Conservation (phyloP, 1,140 invertebrate genomes). For the Zaprionus taronus region DNA sequence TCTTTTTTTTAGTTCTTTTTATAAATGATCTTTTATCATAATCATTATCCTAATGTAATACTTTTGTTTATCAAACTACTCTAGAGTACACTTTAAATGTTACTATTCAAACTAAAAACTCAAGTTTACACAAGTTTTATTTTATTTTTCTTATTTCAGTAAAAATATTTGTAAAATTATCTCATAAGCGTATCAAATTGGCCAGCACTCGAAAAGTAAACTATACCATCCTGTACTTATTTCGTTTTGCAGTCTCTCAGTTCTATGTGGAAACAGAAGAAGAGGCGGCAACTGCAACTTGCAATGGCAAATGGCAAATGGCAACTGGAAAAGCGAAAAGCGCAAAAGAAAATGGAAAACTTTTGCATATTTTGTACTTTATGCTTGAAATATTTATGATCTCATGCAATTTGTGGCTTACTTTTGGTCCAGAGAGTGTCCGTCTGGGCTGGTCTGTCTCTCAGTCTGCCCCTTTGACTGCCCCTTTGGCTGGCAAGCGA, state of each 20-base stretch:
- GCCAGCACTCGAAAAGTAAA: neutral
- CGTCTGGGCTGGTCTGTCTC: conserved; percentile 18
- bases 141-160: too few species aligned
- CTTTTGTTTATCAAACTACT: too few species aligned
- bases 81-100: too few species aligned
- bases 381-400: conserved; percentile 83
- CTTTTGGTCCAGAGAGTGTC: conserved; percentile 69
- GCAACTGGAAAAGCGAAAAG: conserved; percentile 52
- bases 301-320: conserved; percentile 24
- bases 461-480: conserved; percentile 15
- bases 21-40: too few species aligned
- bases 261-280: conserved; percentile 42
- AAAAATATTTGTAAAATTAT: neutral
- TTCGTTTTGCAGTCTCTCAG: conserved; percentile 62
- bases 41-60: too few species aligned
- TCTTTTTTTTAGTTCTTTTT: too few species aligned
- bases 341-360: conserved; percentile 68
- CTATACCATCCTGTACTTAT: conserved; percentile 47
- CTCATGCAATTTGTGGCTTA: conserved; percentile 83
- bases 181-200: conserved; percentile 7
- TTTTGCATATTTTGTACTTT: conserved; percentile 83
- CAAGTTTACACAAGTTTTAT: too few species aligned
- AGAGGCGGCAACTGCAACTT: conserved; percentile 17
- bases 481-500: neutral
- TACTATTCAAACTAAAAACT: too few species aligned